These are phyloP conservation scores for Cliona cf. orientalis DNA, from an alignment of 37 sponge, comb jelly and placozoan genomes.

Conservation along the genomic window DNA sequence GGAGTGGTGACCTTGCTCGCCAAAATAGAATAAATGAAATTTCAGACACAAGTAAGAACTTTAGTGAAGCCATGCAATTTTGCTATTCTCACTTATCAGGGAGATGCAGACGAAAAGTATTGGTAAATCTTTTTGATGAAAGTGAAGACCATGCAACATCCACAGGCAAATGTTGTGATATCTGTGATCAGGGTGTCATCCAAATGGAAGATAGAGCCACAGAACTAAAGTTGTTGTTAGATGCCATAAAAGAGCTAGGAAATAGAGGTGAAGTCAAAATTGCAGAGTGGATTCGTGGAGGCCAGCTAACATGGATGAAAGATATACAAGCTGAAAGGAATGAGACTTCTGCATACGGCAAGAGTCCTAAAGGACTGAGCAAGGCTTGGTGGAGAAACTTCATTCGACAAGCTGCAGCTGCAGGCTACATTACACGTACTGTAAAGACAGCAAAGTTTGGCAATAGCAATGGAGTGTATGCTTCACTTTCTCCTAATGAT, in stretches of 20 bases:
- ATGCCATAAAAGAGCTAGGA: conserved; percentile 15
- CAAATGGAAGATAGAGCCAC: background rate
- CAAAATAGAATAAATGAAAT: conserved; percentile 13
- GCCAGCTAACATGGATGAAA: conserved; percentile 22
- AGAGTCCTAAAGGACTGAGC: too few relatives aligned
- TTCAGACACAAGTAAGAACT: conserved; percentile 7
- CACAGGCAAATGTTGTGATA: conserved; percentile 35
- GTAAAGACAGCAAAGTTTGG: conserved; percentile 16
- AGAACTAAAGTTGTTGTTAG: conserved; percentile 14
- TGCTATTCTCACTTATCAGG: conserved; percentile 16
- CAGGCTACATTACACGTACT: background rate
- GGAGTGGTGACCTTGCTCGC: conserved; percentile 6
- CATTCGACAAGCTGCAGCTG: conserved; percentile 9
- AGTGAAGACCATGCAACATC: background rate
- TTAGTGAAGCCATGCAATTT: conserved; percentile 24
- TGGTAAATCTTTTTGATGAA: conserved; percentile 34
- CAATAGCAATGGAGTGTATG: background rate
- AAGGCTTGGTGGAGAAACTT: conserved; percentile 11
- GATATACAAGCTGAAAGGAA: background rate
- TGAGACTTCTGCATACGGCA: background rate
- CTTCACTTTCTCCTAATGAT: background rate
- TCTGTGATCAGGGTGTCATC: conserved; percentile 4
- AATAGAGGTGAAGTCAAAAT: conserved; percentile 32
- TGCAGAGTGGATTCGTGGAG: conserved; percentile 34
- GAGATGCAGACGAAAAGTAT: conserved; percentile 26